Evolutionary conservation across 2,113 vertebrate species (phyloP), one percentile per base, ranked within the genome.

Genomic region (Bos javanicus): DNA sequence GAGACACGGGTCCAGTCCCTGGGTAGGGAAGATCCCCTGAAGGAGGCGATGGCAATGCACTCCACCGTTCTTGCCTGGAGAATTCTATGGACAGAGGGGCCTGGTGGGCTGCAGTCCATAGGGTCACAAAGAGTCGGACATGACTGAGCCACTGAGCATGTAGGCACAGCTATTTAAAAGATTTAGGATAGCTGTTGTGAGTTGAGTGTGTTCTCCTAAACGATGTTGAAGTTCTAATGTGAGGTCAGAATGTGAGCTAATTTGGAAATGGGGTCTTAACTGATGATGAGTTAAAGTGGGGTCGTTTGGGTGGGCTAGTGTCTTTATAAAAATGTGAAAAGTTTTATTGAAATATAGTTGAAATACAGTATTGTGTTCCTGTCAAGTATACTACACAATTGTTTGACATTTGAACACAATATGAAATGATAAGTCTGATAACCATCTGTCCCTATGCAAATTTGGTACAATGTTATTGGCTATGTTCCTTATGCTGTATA

Each of bases 1-100:
- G 39, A 76, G 71, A 26, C 3, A 0, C 0, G 6, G 23, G 39
- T 43, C 43, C 39, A 26, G 6, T 76, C 11, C 39, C 39, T 26
- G 71, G 71, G 39, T 15, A 14, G 12, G 71, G 39, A 43, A 76
- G 71, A 43, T 43, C 23, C 39, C 71, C 71, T 15, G 23, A 25
- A 76, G 71, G 39, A 76, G 23, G 71, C 3, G 14, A 15, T 14
- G 71, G 39, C 71, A 43, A 76, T 13, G 10, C 71, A 15, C 71
- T 76, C 39, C 12, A 43, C 12, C 1, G 0, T 43, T 76, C 71
- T 14, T 76, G 39, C 6, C 39, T 43, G 71, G 23, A 76, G 71
- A 76, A 26, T 76, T 43, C 71, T 43, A 6, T 39, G 67, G n/a
- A 71, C n/a, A 39, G 67, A 43, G 12, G 23, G 23, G 39, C 12